A percentile compares a stretch with the other conserved stretches of the same genome.
Conservation (phyloP, 2,888 invertebrate genomes). For the Ornithoptera alexandrae region DNA sequence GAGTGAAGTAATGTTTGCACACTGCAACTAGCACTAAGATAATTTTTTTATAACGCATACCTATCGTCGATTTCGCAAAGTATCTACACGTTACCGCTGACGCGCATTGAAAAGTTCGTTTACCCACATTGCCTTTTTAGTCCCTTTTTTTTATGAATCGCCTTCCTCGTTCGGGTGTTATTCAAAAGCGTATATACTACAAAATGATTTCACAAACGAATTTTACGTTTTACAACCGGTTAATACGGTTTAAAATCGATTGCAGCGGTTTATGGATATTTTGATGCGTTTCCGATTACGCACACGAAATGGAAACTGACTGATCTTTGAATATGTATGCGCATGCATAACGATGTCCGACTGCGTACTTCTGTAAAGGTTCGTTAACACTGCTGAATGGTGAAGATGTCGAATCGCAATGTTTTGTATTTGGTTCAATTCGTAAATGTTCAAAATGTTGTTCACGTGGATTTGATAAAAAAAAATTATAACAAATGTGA, state of each 20-base stretch:
- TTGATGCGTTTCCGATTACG: slow-evolving; percentile 71
- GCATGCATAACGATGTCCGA: slow-evolving; percentile 48
- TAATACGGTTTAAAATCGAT: slow-evolving; percentile 53
- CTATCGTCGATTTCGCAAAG: slow-evolving; percentile 59
- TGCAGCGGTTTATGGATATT: slow-evolving; percentile 42
- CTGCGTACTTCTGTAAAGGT: slow-evolving; percentile 47
- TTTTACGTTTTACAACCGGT: slow-evolving; percentile 37
- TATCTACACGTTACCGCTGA: slow-evolving; percentile 52
- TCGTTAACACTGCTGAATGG: slow-evolving; percentile 24
- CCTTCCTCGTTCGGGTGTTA: slow-evolving; percentile 62
- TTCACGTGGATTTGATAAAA: no score
- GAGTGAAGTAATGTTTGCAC: no score
- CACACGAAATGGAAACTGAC: slow-evolving; percentile 70
- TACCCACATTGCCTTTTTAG: slow-evolving; percentile 48
- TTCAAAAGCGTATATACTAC: slow-evolving; percentile 68
- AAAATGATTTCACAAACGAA: slow-evolving; percentile 40
- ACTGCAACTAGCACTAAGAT: slow-evolving; percentile 43
- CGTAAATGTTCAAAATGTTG: neutral
- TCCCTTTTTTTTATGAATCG: slow-evolving; percentile 50
- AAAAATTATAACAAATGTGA: no score
- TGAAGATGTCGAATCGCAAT: slow-evolving; percentile 7
- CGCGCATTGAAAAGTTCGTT: slow-evolving; percentile 53
- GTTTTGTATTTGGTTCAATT: neutral
- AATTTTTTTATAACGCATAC: slow-evolving; percentile 49
- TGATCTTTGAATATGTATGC: slow-evolving; percentile 76